Evolutionary conservation across 92 coral and sea anemone genomes (phyloP).

Genomic region (Bergia sp.): DNA sequence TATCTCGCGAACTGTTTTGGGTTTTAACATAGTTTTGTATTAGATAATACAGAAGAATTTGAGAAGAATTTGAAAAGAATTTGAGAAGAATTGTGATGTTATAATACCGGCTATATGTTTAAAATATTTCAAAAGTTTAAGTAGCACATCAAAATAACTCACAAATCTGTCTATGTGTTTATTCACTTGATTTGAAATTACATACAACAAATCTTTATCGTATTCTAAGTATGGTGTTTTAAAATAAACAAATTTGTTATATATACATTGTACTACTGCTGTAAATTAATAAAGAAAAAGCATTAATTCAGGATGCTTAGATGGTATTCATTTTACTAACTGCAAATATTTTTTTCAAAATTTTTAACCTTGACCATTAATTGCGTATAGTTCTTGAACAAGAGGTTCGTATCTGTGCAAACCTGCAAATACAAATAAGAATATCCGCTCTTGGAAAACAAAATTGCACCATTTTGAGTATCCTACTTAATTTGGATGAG

Average conservation of each 20-base stretch:
- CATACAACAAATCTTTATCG: not conserved
- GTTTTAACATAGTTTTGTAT: not conserved
- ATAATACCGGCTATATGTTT: too few relatives aligned
- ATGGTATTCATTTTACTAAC: not conserved
- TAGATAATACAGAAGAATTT: not conserved
- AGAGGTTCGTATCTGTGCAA: too few relatives aligned
- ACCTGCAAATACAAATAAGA: too few relatives aligned
- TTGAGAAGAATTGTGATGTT: not conserved
- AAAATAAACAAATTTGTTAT: not conserved
- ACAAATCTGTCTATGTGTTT: not conserved
- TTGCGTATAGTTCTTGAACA: too few relatives aligned
- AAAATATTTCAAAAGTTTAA: too few relatives aligned
- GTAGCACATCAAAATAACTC: not conserved
- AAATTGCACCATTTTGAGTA: too few relatives aligned
- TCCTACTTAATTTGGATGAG: too few relatives aligned
- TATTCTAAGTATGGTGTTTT: not conserved
- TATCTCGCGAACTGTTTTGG: too few relatives aligned
- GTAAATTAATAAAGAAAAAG: not conserved
- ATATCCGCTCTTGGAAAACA: too few relatives aligned
- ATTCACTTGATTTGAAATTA: not conserved
- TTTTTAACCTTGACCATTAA: too few relatives aligned
- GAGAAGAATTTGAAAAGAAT: not conserved
- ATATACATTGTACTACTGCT: not conserved
- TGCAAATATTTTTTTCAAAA: not conserved
- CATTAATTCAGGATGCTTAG: not conserved